A percentile compares a stretch with the other conserved stretches of the same genome.
These are phyloP conservation scores for Takifugu ocellatus DNA, from an alignment of 2,797 vertebrate genomes.

Conservation along the genomic window DNA sequence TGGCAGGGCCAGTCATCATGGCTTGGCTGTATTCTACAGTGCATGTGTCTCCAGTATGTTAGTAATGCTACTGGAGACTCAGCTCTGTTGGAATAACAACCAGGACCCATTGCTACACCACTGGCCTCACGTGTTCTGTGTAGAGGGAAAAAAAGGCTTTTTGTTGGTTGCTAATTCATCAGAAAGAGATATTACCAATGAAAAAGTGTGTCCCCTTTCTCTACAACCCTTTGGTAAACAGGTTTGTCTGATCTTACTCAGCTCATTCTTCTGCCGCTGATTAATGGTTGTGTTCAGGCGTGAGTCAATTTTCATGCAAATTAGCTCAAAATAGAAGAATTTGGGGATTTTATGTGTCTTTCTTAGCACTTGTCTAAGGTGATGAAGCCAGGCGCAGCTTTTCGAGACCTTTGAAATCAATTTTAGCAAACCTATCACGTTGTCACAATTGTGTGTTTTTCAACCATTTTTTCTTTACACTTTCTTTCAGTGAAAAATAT, in stretches of 20 bases:
- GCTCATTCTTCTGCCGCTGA: slow-evolving; percentile 29
- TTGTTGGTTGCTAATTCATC: not conserved
- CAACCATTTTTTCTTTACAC: too few relatives aligned
- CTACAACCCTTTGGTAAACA: slow-evolving; percentile 17
- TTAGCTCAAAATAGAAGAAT: slow-evolving; percentile 23
- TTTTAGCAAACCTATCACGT: too few relatives aligned
- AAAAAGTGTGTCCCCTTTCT: slow-evolving; percentile 5
- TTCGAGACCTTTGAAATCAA: too few relatives aligned
- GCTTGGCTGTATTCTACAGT: slow-evolving; percentile 98
- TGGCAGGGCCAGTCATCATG: slow-evolving; percentile 46
- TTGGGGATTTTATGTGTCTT: too few relatives aligned
- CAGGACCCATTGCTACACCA: slow-evolving; percentile 72
- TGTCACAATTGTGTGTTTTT: too few relatives aligned
- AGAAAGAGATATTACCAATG: slow-evolving; percentile 14
- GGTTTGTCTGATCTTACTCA: slow-evolving; percentile 25
- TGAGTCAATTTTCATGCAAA: slow-evolving; percentile 49
- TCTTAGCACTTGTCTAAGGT: too few relatives aligned
- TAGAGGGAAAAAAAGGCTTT: not conserved
- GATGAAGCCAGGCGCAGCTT: too few relatives aligned
- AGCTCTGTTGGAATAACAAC: slow-evolving; percentile 98
- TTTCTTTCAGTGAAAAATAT: too few relatives aligned
- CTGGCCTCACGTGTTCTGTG: slow-evolving; percentile 7
- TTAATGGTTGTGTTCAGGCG: slow-evolving; percentile 39
- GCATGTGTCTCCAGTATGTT: slow-evolving; percentile 99
- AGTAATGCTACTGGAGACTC: slow-evolving; percentile 90